phyloP scores from a whole-genome alignment of 2,797 vertebrate species.

The Crax fasciolata region DNA sequence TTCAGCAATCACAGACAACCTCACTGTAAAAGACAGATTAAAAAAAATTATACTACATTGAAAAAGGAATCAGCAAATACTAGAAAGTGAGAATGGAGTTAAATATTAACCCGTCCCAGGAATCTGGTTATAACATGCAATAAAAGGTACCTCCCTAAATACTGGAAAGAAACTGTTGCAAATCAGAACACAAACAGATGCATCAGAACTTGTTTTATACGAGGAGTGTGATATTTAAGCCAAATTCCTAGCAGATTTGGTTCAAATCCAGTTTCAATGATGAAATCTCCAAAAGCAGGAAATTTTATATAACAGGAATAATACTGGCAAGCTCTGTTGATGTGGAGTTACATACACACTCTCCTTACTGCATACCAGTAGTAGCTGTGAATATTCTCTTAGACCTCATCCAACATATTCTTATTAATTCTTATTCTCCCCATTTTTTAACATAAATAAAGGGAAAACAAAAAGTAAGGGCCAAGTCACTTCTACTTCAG shows the following conservation, averaged over 20 bases:
- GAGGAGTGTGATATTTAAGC: neutral
- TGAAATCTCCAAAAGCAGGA: neutral
- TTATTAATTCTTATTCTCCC: neutral
- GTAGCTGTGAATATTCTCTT: neutral
- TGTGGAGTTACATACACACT: neutral
- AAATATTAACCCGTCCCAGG: neutral
- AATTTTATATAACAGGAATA: neutral
- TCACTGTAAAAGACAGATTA: neutral
- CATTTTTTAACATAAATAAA: neutral
- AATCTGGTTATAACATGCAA: neutral
- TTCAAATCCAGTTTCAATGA: constrained; percentile 17
- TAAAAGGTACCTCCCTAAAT: constrained; percentile 6
- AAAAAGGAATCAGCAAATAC: neutral
- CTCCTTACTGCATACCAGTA: neutral
- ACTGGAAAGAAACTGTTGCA: neutral
- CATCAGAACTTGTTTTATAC: neutral
- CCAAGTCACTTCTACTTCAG: neutral
- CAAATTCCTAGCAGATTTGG: neutral
- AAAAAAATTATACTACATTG: neutral
- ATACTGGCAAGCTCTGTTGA: neutral
- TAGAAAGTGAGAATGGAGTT: neutral
- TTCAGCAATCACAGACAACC: neutral
- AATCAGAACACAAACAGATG: constrained; percentile 18
- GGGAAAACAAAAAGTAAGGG: neutral
- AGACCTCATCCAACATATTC: neutral